Evolutionary conservation across 2,113 vertebrate genomes (phyloP).

Genomic region (Plestiodon gilberti): DNA sequence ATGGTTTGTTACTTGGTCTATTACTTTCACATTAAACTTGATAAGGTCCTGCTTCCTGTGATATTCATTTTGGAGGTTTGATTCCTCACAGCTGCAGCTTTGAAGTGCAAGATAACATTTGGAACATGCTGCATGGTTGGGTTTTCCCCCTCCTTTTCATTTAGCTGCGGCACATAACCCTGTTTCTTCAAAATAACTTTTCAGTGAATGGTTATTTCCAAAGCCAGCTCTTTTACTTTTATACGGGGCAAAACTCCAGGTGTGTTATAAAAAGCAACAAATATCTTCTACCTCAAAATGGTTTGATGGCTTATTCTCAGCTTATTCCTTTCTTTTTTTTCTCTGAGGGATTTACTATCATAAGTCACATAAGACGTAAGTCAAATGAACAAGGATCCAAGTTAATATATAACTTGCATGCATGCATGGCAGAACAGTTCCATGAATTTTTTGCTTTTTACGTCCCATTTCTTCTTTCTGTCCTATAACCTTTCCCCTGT

Average conservation of each 20-base stretch:
- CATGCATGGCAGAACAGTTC: background rate
- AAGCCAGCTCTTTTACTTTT: conserved; percentile 54
- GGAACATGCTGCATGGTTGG: conserved; percentile 31
- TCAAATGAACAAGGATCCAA: conserved; percentile 29
- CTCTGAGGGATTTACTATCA: conserved; percentile 42
- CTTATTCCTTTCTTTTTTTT: conserved; percentile 22
- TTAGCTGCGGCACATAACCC: conserved; percentile 17
- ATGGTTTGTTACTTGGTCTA: conserved; percentile 68
- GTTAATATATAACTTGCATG: conserved; percentile 5
- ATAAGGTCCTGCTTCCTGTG: conserved; percentile 67
- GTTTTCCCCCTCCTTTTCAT: conserved; percentile 46
- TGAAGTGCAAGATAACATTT: conserved; percentile 71
- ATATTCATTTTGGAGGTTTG: conserved; percentile 62
- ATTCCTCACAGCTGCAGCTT: conserved; percentile 71
- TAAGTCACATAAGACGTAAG: background rate
- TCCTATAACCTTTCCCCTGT: background rate
- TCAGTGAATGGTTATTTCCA: conserved; percentile 29
- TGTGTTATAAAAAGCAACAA: conserved; percentile 41
- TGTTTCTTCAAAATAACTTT: conserved; percentile 57
- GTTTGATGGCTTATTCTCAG: conserved; percentile 41
- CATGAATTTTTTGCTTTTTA: background rate
- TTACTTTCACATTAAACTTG: conserved; percentile 66
- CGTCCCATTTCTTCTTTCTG: conserved; percentile 21
- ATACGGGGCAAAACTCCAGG: conserved; percentile 45
- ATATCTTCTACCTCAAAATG: conserved; percentile 18